Percentiles rank a stretch among this genome's conserved stretches.
phyloP scores from a whole-genome alignment of 2,113 vertebrate species.

The Neoarius graeffei region DNA sequence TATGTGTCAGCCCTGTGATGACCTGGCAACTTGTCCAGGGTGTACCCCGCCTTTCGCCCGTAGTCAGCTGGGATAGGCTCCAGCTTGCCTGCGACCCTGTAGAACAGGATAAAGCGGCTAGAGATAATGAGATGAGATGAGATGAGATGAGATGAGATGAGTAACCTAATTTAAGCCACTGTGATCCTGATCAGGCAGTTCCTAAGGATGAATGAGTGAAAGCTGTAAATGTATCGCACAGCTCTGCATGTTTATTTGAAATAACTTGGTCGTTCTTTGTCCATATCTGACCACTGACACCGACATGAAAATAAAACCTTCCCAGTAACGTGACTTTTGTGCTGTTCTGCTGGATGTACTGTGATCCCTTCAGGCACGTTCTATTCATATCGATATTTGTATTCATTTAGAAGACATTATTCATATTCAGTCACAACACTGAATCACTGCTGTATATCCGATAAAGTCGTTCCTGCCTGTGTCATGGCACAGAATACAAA shows the following conservation, averaged over 20 bases:
- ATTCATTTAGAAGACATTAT: not conserved
- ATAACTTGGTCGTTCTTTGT: not conserved
- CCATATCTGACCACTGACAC: not conserved
- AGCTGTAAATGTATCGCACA: not conserved
- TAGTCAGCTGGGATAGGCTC: no score
- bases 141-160: no score
- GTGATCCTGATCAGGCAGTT: not conserved
- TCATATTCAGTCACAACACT: not conserved
- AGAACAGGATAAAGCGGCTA: no score
- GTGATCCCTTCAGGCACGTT: not conserved
- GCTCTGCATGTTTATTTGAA: not conserved
- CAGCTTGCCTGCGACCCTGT: no score
- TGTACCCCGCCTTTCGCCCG: no score
- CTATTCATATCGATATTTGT: not conserved
- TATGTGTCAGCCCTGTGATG: no score
- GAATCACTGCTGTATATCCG: not conserved
- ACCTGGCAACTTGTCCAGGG: no score
- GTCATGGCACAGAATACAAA: not conserved
- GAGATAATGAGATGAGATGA: no score
- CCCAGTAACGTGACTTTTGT: not conserved
- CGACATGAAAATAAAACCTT: not conserved
- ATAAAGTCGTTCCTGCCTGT: not conserved
- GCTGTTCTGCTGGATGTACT: not conserved
- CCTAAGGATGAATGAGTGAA: not conserved
- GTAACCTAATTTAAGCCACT: not conserved